Evolutionary conservation across 2,797 vertebrate species (phyloP).

Genomic region (Ciconia nigra): DNA sequence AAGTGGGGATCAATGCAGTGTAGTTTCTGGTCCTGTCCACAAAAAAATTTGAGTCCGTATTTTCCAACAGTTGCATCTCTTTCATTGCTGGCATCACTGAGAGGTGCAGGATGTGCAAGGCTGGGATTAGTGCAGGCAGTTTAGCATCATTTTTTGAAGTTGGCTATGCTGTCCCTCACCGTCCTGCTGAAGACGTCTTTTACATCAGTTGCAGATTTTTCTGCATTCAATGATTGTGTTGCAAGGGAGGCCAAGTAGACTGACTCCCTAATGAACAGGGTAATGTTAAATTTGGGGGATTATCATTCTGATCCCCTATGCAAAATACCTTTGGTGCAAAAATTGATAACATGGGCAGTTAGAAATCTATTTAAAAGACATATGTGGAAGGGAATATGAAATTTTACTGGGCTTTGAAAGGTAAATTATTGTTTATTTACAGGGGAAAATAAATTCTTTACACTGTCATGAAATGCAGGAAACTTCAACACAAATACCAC

Average conservation of each 20-base stretch:
- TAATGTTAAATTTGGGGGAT: not conserved
- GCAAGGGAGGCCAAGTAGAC: not conserved
- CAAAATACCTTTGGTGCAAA: not conserved
- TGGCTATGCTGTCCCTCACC: not conserved
- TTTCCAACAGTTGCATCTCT: not conserved
- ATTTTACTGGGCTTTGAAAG: not conserved
- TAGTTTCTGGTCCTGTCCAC: not conserved
- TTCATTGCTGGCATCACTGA: not conserved
- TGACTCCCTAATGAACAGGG: not conserved
- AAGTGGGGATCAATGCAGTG: not conserved
- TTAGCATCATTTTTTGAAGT: not conserved
- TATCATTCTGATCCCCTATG: not conserved
- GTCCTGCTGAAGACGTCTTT: not conserved
- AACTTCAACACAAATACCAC: not conserved
- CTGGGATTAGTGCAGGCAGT: not conserved
- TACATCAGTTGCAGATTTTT: not conserved
- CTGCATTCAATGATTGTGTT: not conserved
- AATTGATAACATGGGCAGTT: not conserved
- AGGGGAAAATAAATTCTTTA: not conserved
- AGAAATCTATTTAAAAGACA: not conserved
- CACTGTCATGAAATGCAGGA: not conserved
- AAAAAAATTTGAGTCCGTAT: not conserved
- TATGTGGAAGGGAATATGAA: not conserved
- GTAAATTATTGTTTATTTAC: not conserved
- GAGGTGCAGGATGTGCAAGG: not conserved